Evolutionary conservation across 2,888 invertebrate genomes (phyloP).

Genomic region (Anticlea derivata): DNA sequence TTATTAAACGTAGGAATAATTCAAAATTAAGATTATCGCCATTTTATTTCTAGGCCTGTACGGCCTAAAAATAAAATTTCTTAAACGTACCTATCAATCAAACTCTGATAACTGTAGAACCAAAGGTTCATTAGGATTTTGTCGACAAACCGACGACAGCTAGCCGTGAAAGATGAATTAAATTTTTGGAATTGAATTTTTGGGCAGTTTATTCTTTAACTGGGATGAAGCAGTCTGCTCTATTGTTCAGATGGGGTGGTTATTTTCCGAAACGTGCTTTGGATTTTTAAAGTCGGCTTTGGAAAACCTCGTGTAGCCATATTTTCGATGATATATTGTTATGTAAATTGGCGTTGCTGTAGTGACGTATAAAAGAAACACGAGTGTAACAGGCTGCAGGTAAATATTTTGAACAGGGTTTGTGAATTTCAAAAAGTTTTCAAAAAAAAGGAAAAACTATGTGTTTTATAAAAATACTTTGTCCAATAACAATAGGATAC

Average conservation of each 20-base stretch:
- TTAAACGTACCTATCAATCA: slow-evolving; percentile 3
- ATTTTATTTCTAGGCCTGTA: too few species aligned
- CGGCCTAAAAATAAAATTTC: too few species aligned
- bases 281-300: slow-evolving; percentile 42
- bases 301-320: slow-evolving; percentile 29
- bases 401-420: slow-evolving; percentile 12
- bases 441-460: too few species aligned
- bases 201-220: slow-evolving; percentile 43
- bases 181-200: slow-evolving; percentile 46
- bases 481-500: too few species aligned
- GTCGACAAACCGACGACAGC: slow-evolving; percentile 7
- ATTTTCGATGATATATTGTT: slow-evolving; percentile 42
- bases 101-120: background rate
- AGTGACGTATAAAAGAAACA: slow-evolving; percentile 34
- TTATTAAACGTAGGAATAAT: too few species aligned
- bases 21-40: too few species aligned
- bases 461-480: too few species aligned
- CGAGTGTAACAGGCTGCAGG: slow-evolving; percentile 15
- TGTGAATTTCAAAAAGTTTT: slow-evolving; percentile 10
- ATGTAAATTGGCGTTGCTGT: slow-evolving; percentile 37
- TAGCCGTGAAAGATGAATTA: slow-evolving; percentile 40
- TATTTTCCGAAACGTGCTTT: slow-evolving; percentile 42
- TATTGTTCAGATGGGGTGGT: slow-evolving; percentile 39
- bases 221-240: slow-evolving; percentile 33
- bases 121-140: slow-evolving; percentile 1